These are phyloP conservation scores for Ridgeia piscesae DNA, from an alignment of 1,140 invertebrate species.

Conservation along the genomic window DNA sequence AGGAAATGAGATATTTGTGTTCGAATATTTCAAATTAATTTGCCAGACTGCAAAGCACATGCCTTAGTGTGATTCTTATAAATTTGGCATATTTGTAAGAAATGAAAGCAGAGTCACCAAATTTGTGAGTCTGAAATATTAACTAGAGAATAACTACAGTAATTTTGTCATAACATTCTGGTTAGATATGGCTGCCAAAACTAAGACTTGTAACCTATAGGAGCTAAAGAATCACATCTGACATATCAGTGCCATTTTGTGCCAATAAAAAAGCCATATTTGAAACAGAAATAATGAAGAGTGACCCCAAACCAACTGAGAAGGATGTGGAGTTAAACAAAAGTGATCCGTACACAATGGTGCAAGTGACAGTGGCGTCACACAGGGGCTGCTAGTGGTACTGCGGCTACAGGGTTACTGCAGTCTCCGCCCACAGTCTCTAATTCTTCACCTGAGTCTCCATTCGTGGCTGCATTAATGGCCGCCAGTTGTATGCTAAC, in stretches of 20 bases:
- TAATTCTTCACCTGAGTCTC: background rate
- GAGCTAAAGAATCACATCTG: background rate
- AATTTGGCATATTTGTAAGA: background rate
- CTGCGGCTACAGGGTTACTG: background rate
- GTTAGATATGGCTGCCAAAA: background rate
- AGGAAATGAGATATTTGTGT: no score
- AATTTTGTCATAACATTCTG: background rate
- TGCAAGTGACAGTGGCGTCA: background rate
- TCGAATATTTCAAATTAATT: no score
- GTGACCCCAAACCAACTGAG: background rate
- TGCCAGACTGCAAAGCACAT: background rate
- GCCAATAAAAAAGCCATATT: background rate
- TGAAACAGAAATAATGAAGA: background rate
- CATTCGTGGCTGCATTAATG: conserved; percentile 21
- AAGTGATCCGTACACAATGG: background rate
- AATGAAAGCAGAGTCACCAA: background rate
- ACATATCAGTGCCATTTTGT: background rate
- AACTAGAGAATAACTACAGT: background rate
- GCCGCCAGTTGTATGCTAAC: conserved; percentile 61
- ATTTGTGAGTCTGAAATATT: background rate
- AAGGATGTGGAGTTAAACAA: background rate
- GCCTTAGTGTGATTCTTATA: background rate
- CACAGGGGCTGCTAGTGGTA: background rate
- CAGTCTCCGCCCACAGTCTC: background rate
- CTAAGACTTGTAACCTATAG: background rate